Evolutionary conservation across 1,140 invertebrate genomes (phyloP), one percentile per base, ranked within the genome.

Genomic region (Drosophila pallidifrons): DNA sequence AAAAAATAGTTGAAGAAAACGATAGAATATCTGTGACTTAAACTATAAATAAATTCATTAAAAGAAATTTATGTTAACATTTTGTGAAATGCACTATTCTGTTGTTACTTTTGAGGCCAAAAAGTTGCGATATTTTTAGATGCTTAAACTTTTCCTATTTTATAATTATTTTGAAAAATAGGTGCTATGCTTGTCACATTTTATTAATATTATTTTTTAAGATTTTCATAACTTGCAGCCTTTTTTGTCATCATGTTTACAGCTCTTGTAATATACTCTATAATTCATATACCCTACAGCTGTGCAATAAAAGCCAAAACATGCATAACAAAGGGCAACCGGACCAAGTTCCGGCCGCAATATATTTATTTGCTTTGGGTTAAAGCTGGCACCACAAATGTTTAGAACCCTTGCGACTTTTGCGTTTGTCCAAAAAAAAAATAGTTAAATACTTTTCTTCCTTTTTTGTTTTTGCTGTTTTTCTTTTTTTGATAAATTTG

Each of bases 301-400:
- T 59, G 38, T 49, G 64, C 20, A 45, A 46, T 32, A 69, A 66
- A 82, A 73, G 54, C 28, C 41, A 30, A 64, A 64, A 76, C 72
- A 65, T 71, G 25, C 13, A 25, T 49, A 63, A 66, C 75, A 74
- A 61, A 66, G 71, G 57, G 41, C 71, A 68, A 46, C n/a, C 28
- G 54, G 41, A 54, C 13, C 35, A 45, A 69, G 47, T 59, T 64
- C 61, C 54, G 54, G 70, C 45, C 55, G 10, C 13, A 54, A 63
- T 52, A 43, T 47, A 75, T 70, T 75, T 66, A 57, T 71, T 60
- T 66, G 52, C 55, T 30, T 71, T 45, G 60, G 66, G 71, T 41
- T 63, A 41, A 49, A 25, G 41, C 57, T 41, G 49, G 32, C n/a
- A 43, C 15, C 72, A 32, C 43, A 47, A 41, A 52, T 16, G 63